Conservation (phyloP, 2,797 vertebrate genomes). For the Thalassophryne amazonica region DNA sequence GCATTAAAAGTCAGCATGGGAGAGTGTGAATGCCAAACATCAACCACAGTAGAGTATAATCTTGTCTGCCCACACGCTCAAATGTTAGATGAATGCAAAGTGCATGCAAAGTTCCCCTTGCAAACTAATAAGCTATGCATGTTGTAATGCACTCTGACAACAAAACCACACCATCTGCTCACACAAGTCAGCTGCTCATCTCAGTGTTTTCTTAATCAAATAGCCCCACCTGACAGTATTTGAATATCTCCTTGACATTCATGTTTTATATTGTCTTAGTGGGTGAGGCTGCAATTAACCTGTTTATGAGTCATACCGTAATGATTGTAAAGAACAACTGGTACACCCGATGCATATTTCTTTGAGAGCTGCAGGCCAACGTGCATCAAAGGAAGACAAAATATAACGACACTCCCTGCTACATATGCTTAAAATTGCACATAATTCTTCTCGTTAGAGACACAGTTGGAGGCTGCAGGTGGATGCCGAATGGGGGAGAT, state of each 20-base stretch:
- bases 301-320: too few species aligned
- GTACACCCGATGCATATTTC: too few species aligned
- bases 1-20: slow-evolving; percentile 10
- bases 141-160: slow-evolving; percentile 41
- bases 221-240: slow-evolving; percentile 27
- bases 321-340: too few species aligned
- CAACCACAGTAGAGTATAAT: background rate
- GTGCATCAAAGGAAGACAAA: too few species aligned
- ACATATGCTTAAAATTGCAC: too few species aligned
- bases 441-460: too few species aligned
- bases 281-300: slow-evolving; percentile 14
- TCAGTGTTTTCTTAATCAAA: slow-evolving; percentile 47
- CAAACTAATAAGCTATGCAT: slow-evolving; percentile 62
- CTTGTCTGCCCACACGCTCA: slow-evolving; percentile 31
- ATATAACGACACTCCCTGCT: too few species aligned
- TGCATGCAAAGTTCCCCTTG: slow-evolving; percentile 55
- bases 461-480: too few species aligned
- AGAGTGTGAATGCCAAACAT: slow-evolving; percentile 32
- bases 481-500: too few species aligned
- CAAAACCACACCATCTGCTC: slow-evolving; percentile 26
- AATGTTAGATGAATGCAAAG: slow-evolving; percentile 65
- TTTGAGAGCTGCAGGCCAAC: too few species aligned
- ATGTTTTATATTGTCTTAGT: slow-evolving; percentile 35
- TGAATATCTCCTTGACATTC: slow-evolving; percentile 40
- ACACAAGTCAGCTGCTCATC: slow-evolving; percentile 12